These are phyloP conservation scores for Acleris literana DNA, from an alignment of 2,888 invertebrate genomes.

Conservation along the genomic window DNA sequence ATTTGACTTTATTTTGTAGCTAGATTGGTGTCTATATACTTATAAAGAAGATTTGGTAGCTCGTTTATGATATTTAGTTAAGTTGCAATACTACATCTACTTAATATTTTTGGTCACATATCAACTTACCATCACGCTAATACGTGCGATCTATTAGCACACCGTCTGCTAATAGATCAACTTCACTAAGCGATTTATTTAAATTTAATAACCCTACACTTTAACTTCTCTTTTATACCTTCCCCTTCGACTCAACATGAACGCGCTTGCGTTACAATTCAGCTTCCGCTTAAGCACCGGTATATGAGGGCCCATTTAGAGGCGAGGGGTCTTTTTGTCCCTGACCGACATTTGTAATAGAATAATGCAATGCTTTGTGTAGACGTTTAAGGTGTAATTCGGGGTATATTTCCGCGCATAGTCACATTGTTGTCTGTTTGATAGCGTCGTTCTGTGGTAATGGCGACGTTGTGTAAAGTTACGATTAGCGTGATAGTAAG, in stretches of 20 bases:
- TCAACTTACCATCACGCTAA: no score
- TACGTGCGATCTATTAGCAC: no score
- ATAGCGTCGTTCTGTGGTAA: slow-evolving; percentile 36
- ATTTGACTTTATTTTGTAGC: no score
- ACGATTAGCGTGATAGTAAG: neutral
- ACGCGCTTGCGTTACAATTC: slow-evolving; percentile 47
- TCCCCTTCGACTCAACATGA: slow-evolving; percentile 35
- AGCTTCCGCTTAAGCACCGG: slow-evolving; percentile 57
- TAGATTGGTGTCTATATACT: no score
- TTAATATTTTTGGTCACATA: no score
- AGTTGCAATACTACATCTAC: no score
- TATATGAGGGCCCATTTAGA: slow-evolving; percentile 52
- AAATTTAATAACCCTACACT: neutral
- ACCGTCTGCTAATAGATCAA: no score
- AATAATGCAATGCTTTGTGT: slow-evolving; percentile 57
- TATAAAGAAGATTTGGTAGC: no score
- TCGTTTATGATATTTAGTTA: no score
- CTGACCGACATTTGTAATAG: slow-evolving; percentile 52
- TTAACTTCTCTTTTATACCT: slow-evolving; percentile 8
- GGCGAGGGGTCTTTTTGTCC: slow-evolving; percentile 58
- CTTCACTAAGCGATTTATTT: neutral
- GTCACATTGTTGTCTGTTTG: slow-evolving; percentile 47
- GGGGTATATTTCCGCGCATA: slow-evolving; percentile 48
- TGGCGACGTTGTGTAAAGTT: neutral
- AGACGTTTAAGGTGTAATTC: slow-evolving; percentile 56